Percentiles rank a stretch among this genome's conserved stretches.
Evolutionary conservation across 2,888 invertebrate species (phyloP).

Genomic region (Microctonus brassicae): DNA sequence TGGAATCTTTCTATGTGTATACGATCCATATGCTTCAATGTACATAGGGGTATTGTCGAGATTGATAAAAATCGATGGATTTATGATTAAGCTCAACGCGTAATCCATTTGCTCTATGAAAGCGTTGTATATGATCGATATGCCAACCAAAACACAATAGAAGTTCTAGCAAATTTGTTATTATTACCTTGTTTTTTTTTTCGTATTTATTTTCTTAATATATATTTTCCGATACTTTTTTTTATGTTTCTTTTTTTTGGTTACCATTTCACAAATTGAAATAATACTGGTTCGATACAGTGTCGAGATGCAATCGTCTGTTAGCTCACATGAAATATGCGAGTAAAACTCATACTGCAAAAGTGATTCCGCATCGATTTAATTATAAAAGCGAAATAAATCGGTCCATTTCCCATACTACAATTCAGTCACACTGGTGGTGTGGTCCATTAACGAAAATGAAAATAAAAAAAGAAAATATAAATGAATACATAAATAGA

Average conservation of each 20-base stretch:
- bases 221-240: too few species aligned
- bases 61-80: slow-evolving; percentile 5
- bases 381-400: slow-evolving; percentile 9
- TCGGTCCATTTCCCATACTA: background rate
- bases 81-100: background rate
- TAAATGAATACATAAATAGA: background rate
- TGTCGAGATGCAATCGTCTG: background rate
- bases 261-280: slow-evolving; percentile 1
- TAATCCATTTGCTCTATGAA: background rate
- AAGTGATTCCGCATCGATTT: slow-evolving; percentile 1
- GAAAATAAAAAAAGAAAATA: background rate
- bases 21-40: background rate
- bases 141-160: background rate
- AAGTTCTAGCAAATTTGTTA: background rate
- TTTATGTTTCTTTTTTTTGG: background rate
- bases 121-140: background rate
- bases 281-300: background rate
- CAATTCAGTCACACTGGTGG: background rate
- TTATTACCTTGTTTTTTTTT: background rate
- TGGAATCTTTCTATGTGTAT: background rate
- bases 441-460: background rate
- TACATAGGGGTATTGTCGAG: background rate
- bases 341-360: background rate
- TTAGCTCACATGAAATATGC: background rate
- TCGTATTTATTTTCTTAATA: too few species aligned